Base-by-base conservation (phyloP, 2,797 vertebrate species). In the Adrianichthys oophorus region DNA sequence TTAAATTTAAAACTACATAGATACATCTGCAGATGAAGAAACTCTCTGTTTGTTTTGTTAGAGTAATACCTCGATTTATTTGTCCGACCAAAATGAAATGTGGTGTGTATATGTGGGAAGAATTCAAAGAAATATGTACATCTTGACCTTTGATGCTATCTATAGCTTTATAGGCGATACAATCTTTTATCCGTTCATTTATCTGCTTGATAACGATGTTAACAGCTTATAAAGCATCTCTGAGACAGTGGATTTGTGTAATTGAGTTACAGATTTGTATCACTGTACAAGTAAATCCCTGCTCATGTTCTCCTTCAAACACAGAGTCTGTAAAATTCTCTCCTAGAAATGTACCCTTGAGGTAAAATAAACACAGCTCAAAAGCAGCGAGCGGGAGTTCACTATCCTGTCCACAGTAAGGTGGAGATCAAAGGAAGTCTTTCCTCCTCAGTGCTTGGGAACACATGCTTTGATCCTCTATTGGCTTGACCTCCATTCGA, bases 391-490 rank as follows among this genome's bases (percentile, higher is more conserved):
- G 79, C 74, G 74, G 76, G 68, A 70, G 66, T 82, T 85, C 72
- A 70, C 76, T 79, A 70, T 85, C 71, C 85, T 84, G 85, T 87
- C 88, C 83, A 82, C 71, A 77, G 74, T 74, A 71, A 74, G 79
- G 82, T 80, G 64, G 60, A 80, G 85, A 92, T 91, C 86, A 92
- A 90, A 92, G 83, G 56, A 65, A 67, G 54, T 43, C 40, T 56
- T 77, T 83, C 55, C 54, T 78, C 72, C 80, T 79, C 74, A 48
- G 63, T 41, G 83, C 85, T 83, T 65, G 78, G 71, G 78, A 90
- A 86, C 72, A 78, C 69, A 72, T 17, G 64, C 89, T 91, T 92
- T 92, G 87, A 91, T 91, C 85, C 74, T 76, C 78, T 76, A 79
- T 88, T 83, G 84, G 76, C 71, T 71, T 88, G 87, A 91, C 90